A percentile compares a stretch with the other conserved stretches of the same genome.
Evolutionary conservation across 2,113 vertebrate species (phyloP).

Genomic region (Xyliphius kryptos): DNA sequence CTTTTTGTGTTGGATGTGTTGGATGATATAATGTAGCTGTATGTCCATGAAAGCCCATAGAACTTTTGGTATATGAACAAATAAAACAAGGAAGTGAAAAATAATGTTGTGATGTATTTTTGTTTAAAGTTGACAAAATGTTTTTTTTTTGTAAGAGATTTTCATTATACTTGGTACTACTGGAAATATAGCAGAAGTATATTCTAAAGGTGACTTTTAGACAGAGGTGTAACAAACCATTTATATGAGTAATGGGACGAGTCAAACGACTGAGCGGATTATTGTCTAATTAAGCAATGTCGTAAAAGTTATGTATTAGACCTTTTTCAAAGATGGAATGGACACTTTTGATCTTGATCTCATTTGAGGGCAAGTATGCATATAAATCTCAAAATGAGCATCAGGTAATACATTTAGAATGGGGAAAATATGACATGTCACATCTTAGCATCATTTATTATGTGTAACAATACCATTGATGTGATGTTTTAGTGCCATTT

Average conservation of each 20-base stretch:
- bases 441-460: not conserved
- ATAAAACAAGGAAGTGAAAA: no score
- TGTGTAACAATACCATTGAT: not conserved
- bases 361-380: not conserved
- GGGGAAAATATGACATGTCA: not conserved
- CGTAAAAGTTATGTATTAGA: slow-evolving; percentile 43
- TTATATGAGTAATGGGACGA: slow-evolving; percentile 42
- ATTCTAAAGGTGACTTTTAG: slow-evolving; percentile 20
- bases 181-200: no score
- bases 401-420: not conserved
- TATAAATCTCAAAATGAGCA: not conserved
- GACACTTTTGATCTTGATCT: slow-evolving; percentile 2
- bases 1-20: no score
- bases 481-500: slow-evolving; percentile 14
- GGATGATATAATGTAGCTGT: no score
- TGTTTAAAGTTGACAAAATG: no score
- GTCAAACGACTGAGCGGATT: slow-evolving; percentile 24
- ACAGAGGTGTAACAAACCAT: slow-evolving; percentile 27
- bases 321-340: slow-evolving; percentile 28
- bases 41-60: no score
- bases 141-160: no score
- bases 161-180: no score
- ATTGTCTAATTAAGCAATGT: slow-evolving; percentile 31
- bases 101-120: no score
- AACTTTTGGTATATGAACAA: no score